These are phyloP conservation scores for Leontocebus nigricollis DNA, from an alignment of 2,797 vertebrate genomes.

Conservation along the genomic window DNA sequence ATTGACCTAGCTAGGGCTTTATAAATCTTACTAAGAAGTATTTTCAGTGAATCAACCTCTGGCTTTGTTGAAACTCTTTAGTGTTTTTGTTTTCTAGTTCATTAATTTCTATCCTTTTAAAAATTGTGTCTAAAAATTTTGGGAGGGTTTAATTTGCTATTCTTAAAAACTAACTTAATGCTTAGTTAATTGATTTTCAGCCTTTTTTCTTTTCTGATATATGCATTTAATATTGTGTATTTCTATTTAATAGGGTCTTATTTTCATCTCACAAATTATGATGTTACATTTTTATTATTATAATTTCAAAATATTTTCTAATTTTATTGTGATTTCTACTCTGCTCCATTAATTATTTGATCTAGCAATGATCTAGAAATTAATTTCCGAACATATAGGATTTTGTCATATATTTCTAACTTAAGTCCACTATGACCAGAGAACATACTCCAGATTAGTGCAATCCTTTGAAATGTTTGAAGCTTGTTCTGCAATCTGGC, in stretches of 20 bases:
- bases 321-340: neutral
- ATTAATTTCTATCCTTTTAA: neutral
- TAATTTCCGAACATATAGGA: neutral
- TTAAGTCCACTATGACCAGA: neutral
- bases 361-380: no score
- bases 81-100: neutral
- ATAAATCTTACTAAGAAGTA: neutral
- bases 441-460: neutral
- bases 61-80: neutral
- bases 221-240: neutral
- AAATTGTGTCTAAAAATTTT: neutral
- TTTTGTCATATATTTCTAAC: neutral
- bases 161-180: neutral
- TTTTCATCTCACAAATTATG: neutral
- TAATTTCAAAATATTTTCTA: neutral
- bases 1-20: neutral
- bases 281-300: neutral
- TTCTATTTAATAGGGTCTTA: neutral
- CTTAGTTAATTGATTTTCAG: neutral
- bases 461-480: neutral
- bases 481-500: neutral
- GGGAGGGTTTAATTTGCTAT: neutral
- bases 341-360: neutral
- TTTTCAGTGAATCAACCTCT: neutral
- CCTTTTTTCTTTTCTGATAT: neutral